Evolutionary conservation across 2,888 invertebrate genomes (phyloP).

Genomic region (Phyllotreta cruciferae): DNA sequence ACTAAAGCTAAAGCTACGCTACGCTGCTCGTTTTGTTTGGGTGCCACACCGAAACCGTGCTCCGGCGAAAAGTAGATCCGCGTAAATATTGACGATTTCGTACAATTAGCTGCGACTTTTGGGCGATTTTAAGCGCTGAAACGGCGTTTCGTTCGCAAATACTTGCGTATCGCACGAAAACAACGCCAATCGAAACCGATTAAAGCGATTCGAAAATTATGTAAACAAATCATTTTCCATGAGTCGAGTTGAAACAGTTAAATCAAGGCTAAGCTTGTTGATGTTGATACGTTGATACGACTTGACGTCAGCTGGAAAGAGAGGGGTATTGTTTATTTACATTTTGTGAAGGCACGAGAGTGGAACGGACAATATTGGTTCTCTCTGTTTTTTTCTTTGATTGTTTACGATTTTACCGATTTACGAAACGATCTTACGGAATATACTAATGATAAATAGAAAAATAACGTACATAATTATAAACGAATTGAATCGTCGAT

Average conservation of each 20-base stretch:
- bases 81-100: slow-evolving; percentile 50
- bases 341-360: slow-evolving; percentile 35
- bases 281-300: slow-evolving; percentile 27
- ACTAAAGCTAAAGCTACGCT: too few relatives aligned
- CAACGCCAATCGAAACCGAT: slow-evolving; percentile 9
- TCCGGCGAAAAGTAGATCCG: slow-evolving; percentile 55
- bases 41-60: slow-evolving; percentile 55
- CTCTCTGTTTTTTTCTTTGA: not conserved
- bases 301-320: slow-evolving; percentile 31
- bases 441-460: too few relatives aligned
- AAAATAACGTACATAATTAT: too few relatives aligned
- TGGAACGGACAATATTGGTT: slow-evolving; percentile 19
- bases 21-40: slow-evolving; percentile 59
- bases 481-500: too few relatives aligned
- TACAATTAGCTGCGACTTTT: slow-evolving; percentile 1
- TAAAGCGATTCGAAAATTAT: slow-evolving; percentile 23
- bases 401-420: slow-evolving; percentile 5
- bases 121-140: not conserved
- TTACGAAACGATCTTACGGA: too few relatives aligned
- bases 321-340: slow-evolving; percentile 49
- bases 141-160: slow-evolving; percentile 6
- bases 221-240: slow-evolving; percentile 29
- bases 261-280: slow-evolving; percentile 34
- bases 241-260: slow-evolving; percentile 26
- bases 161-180: slow-evolving; percentile 4